Conservation (phyloP, 2,888 invertebrate genomes). For the Aleiodes testaceus region DNA sequence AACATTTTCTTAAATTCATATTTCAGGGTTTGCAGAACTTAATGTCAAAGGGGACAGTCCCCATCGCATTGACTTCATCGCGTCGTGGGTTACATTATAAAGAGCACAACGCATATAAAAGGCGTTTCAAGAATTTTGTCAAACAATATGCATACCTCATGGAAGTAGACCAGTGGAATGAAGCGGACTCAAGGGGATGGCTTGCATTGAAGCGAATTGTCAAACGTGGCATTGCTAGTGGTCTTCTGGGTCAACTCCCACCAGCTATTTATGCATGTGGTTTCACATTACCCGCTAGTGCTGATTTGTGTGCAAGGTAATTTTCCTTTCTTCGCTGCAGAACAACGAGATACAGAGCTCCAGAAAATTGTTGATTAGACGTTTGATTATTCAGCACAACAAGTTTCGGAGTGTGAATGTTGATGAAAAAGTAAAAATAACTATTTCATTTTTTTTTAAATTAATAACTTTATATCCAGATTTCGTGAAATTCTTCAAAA, state of each 20-base stretch:
- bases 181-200: conserved; percentile 49
- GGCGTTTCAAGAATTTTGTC: conserved; percentile 45
- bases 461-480: no score
- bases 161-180: conserved; percentile 45
- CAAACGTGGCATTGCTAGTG: conserved; percentile 49
- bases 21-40: conserved; percentile 41
- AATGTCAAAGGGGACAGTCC: conserved; percentile 53
- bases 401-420: no score
- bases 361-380: no score
- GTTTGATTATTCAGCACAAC: no score
- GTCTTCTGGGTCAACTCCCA: conserved; percentile 54
- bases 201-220: conserved; percentile 42
- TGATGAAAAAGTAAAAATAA: no score
- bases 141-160: conserved; percentile 41
- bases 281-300: conserved; percentile 36
- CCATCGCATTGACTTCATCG: conserved; percentile 46
- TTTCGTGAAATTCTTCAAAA: no score
- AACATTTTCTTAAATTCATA: neutral
- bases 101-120: conserved; percentile 50
- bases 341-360: neutral
- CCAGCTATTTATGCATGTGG: conserved; percentile 56
- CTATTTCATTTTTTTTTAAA: no score
- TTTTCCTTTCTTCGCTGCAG: conserved; percentile 7
- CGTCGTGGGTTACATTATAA: conserved; percentile 46
- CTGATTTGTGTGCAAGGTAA: conserved; percentile 57